Evolutionary conservation across 1,140 invertebrate genomes (phyloP), one percentile per base, ranked within the genome.

Genomic region (Drosophila gunungcola): DNA sequence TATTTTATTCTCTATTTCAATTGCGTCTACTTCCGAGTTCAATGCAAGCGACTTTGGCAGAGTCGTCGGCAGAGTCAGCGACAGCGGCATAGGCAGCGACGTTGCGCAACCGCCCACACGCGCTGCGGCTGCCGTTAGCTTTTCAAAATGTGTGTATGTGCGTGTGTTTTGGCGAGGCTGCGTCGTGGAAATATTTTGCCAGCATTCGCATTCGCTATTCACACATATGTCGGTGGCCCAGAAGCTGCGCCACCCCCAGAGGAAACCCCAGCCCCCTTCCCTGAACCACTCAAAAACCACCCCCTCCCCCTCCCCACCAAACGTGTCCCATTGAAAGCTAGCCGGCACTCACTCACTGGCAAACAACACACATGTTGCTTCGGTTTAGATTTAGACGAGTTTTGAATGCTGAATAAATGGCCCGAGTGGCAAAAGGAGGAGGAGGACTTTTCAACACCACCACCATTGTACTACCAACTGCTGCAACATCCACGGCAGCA

Each of bases 21-120:
- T 79, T 86, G 83, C 83, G 83, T 83, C 81, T 88, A 86, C 83
- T 86, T 86, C 83, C 83, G 83, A 86, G 83, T 86, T 86, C 83
- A 80, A 88, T 86, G 83, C 79, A 86, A 80, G 72, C 57, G 53
- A 12, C 41, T 64, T 45, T 41, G 55, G 29, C 45, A 48, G 64
- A 58, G 73, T 13, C 34, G 42, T 21, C 27, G 67, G 16, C n/a
- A 76, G 51, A 34, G 57, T 32, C 11, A 68, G 32, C n/a, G 62
- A 11, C 57, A 56, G 34, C 21, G 32, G 29, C 60, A 55, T 38
- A 29, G 25, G 57, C 78, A 68, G 58, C 65, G 77, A 54, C 75
- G 83, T 86, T 86, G 83, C 83, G 83, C 83, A 86, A 86, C 83
- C 83, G 79, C 83, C 83, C 83, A 88, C 83, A 86, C 69, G 69